Percentiles rank a stretch among this genome's conserved stretches.
Evolutionary conservation across 2,888 invertebrate species (phyloP).

Genomic region (Polylopha cassiicola): DNA sequence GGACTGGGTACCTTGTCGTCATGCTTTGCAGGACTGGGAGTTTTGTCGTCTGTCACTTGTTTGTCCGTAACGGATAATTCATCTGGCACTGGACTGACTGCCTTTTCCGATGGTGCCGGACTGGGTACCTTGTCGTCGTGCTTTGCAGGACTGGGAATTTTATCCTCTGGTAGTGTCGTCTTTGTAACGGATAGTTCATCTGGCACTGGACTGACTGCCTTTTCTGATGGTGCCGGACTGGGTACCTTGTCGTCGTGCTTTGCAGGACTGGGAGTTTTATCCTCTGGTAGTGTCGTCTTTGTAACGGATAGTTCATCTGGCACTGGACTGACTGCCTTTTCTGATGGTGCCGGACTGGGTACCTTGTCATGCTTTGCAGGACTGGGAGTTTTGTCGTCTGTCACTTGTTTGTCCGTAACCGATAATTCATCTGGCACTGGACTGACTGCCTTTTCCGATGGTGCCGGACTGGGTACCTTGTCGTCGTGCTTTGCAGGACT

Average conservation of each 20-base stretch:
- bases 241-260: too few relatives aligned
- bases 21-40: conserved; percentile 1
- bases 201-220: neutral
- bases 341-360: conserved; percentile 14
- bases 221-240: neutral
- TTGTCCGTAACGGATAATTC: conserved; percentile 1
- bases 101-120: neutral
- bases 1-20: conserved; percentile 9
- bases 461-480: conserved; percentile 6
- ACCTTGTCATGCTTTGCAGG: too few relatives aligned
- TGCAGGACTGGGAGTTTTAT: too few relatives aligned
- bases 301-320: too few relatives aligned
- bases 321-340: neutral
- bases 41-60: conserved; percentile 9
- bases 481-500: conserved; percentile 14
- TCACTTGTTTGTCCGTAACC: too few relatives aligned
- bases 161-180: too few relatives aligned
- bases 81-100: neutral
- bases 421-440: conserved; percentile 12
- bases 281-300: conserved; percentile 2
- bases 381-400: too few relatives aligned
- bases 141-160: conserved; percentile 5
- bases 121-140: conserved; percentile 1
- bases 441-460: neutral
- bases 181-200: too few relatives aligned